Evolutionary conservation across 2,113 vertebrate genomes (phyloP).

Genomic region (Centropristis striata): DNA sequence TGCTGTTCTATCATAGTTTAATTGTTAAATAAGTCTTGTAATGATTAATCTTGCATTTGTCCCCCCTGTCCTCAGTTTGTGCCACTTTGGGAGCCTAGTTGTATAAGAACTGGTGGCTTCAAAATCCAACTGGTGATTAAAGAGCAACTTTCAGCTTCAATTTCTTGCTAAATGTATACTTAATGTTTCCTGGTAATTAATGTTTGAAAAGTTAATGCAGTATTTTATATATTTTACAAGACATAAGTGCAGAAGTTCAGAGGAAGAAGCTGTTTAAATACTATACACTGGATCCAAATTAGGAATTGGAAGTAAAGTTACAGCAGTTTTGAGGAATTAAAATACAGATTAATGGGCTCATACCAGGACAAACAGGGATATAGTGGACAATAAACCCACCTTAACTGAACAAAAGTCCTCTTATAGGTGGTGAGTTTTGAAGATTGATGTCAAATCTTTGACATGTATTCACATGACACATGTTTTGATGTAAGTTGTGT

Average conservation of each 20-base stretch:
- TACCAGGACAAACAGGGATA: not conserved
- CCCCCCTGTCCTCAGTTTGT: not conserved
- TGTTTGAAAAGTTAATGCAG: not conserved
- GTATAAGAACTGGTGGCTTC: not conserved
- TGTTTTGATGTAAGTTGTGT: not conserved
- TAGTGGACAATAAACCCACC: not conserved
- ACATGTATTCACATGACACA: not conserved
- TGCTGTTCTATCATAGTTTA: conserved; percentile 37
- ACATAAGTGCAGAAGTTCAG: no score
- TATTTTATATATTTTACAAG: not conserved
- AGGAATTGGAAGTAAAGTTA: not conserved
- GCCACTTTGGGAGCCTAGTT: not conserved
- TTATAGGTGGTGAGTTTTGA: not conserved
- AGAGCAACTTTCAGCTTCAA: no score
- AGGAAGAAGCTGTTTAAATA: no score
- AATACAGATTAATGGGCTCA: not conserved
- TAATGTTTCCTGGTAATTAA: not conserved
- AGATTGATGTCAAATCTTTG: not conserved
- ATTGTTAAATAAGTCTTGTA: not conserved
- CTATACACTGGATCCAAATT: not conserved
- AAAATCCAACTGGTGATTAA: not conserved
- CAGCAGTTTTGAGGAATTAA: not conserved
- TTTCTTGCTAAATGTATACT: no score
- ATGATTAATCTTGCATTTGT: not conserved
- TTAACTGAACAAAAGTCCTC: not conserved